Conservation (phyloP, 2,888 invertebrate species). For the Aromia moschata region DNA sequence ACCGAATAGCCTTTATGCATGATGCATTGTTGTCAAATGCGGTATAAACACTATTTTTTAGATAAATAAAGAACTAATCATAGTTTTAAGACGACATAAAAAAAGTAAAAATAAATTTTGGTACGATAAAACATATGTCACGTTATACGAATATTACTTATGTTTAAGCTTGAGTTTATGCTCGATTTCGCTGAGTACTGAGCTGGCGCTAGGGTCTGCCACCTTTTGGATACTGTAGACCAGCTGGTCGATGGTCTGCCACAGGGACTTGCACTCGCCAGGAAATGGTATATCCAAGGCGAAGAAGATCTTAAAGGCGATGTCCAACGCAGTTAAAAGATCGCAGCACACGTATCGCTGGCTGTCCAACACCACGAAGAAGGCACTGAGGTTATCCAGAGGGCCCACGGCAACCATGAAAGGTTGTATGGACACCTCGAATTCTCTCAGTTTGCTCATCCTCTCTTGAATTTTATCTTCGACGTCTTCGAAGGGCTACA, state of each 20-base stretch:
- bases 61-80: too few relatives aligned
- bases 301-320: slow-evolving; percentile 26
- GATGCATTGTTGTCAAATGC: too few relatives aligned
- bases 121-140: too few relatives aligned
- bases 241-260: slow-evolving; percentile 29
- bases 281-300: slow-evolving; percentile 27
- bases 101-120: too few relatives aligned
- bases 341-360: slow-evolving; percentile 22
- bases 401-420: slow-evolving; percentile 26
- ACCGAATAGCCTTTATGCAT: too few relatives aligned
- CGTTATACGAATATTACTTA: too few relatives aligned
- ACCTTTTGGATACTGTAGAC: slow-evolving; percentile 21
- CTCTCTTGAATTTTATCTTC: slow-evolving; percentile 18
- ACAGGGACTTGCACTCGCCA: slow-evolving; percentile 22
- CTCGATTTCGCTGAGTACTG: slow-evolving; percentile 16
- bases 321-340: slow-evolving; percentile 21
- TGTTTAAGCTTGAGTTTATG: neutral
- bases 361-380: slow-evolving; percentile 22
- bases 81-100: too few relatives aligned
- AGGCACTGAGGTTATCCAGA: slow-evolving; percentile 8
- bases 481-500: slow-evolving; percentile 16
- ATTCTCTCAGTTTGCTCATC: slow-evolving; percentile 14
- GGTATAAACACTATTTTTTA: too few relatives aligned
- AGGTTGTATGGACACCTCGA: slow-evolving; percentile 22
- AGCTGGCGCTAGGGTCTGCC: slow-evolving; percentile 23